These are phyloP conservation scores for Odontesthes bonariensis DNA, from an alignment of 2,113 vertebrate species.

Conservation along the genomic window DNA sequence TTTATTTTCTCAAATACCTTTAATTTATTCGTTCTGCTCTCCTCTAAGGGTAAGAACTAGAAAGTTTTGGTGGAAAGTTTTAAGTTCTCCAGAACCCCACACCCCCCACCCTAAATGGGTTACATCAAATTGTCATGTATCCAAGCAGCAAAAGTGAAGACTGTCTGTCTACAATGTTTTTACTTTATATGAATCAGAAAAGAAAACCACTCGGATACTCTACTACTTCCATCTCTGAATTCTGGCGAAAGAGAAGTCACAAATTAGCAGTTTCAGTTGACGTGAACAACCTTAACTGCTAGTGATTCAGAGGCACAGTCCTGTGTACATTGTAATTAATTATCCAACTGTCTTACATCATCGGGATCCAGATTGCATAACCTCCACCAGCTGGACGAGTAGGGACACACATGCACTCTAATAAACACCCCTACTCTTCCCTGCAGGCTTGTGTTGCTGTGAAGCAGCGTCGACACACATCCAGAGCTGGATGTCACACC, in stretches of 20 bases:
- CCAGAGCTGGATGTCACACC: constrained; percentile 29
- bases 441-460: constrained; percentile 32
- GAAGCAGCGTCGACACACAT: constrained; percentile 16
- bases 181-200: too few species aligned
- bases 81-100: too few species aligned
- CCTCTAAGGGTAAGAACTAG: too few species aligned
- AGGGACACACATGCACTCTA: constrained; percentile 9
- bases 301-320: constrained; percentile 26
- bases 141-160: too few species aligned
- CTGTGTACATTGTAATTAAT: constrained; percentile 34
- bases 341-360: constrained; percentile 36
- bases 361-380: constrained; percentile 52
- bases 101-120: too few species aligned
- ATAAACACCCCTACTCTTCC: background rate
- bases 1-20: too few species aligned
- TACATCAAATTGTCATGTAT: too few species aligned
- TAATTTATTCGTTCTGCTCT: too few species aligned
- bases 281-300: background rate
- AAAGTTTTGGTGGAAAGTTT: too few species aligned
- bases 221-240: background rate
- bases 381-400: constrained; percentile 53
- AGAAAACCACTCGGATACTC: background rate
- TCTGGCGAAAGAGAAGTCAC: background rate
- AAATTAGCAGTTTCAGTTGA: constrained; percentile 24
- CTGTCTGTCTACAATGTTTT: too few species aligned